Evolutionary conservation across 2,888 invertebrate species (phyloP).

Genomic region (Euplagia quadripunctaria): DNA sequence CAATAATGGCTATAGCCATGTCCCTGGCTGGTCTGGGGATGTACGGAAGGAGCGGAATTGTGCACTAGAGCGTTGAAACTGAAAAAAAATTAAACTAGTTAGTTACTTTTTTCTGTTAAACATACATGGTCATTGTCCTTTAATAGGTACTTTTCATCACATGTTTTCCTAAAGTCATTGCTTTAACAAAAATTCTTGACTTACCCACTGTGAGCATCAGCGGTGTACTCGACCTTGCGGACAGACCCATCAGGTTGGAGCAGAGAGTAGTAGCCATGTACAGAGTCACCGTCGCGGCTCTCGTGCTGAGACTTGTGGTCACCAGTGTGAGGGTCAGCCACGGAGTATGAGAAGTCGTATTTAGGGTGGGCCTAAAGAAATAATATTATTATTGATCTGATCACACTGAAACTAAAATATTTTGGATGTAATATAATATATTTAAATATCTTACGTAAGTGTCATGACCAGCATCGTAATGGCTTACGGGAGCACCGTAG

Average conservation of each 20-base stretch:
- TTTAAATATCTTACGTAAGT: slow-evolving; percentile 26
- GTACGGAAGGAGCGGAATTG: slow-evolving; percentile 74
- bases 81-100: slow-evolving; percentile 48
- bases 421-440: background rate
- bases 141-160: no score
- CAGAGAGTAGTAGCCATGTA: slow-evolving; percentile 78
- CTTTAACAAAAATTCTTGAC: background rate
- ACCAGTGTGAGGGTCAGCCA: slow-evolving; percentile 81
- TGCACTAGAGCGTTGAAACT: slow-evolving; percentile 84
- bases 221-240: slow-evolving; percentile 82
- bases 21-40: slow-evolving; percentile 52
- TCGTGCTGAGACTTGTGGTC: slow-evolving; percentile 82
- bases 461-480: slow-evolving; percentile 55
- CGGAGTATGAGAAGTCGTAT: slow-evolving; percentile 78
- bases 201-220: slow-evolving; percentile 67
- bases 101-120: background rate
- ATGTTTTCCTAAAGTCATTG: background rate
- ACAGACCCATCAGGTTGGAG: slow-evolving; percentile 80
- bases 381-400: background rate
- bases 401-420: background rate
- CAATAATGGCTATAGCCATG: slow-evolving; percentile 63
- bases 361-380: slow-evolving; percentile 25
- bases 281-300: slow-evolving; percentile 76
- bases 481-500: slow-evolving; percentile 29
- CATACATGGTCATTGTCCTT: no score